Evolutionary conservation across 2,113 vertebrate genomes (phyloP).

Genomic region (Microtus ochrogaster): DNA sequence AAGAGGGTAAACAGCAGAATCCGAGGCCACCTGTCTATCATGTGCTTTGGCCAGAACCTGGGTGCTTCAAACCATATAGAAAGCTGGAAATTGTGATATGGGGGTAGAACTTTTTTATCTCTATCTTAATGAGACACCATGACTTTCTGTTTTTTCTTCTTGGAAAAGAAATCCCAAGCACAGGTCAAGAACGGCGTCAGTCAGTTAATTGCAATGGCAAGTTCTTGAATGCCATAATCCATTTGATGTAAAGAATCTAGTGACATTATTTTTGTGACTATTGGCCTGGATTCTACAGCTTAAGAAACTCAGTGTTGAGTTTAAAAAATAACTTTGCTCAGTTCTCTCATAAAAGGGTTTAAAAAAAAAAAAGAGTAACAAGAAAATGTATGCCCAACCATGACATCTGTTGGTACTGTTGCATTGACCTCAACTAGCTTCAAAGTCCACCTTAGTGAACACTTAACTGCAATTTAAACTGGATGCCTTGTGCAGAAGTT

Average conservation of each 20-base stretch:
- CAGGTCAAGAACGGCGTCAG: not conserved
- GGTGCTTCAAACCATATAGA: not conserved
- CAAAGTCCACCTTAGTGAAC: not conserved
- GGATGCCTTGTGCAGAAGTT: not conserved
- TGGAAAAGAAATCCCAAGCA: not conserved
- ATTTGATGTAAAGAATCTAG: slow-evolving; percentile 9
- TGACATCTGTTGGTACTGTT: not conserved
- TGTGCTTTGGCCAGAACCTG: not conserved
- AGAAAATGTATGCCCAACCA: not conserved
- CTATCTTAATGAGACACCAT: not conserved
- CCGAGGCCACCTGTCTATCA: not conserved
- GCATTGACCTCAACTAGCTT: not conserved
- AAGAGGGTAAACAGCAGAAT: not conserved
- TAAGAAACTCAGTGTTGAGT: slow-evolving; percentile 9
- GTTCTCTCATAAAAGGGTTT: not conserved
- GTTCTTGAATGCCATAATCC: slow-evolving; percentile 20
- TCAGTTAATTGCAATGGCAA: not conserved
- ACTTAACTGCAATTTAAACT: not conserved
- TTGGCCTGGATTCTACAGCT: not conserved
- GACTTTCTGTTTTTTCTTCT: not conserved
- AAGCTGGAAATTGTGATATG: not conserved
- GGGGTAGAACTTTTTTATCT: not conserved
- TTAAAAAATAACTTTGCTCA: not conserved
- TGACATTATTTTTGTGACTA: slow-evolving; percentile 19
- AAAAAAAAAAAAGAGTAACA: not conserved